A percentile compares a stretch with the other conserved stretches of the same genome.
These are phyloP conservation scores for Ophion obscuratus DNA, from an alignment of 2,888 invertebrate genomes.

Conservation along the genomic window DNA sequence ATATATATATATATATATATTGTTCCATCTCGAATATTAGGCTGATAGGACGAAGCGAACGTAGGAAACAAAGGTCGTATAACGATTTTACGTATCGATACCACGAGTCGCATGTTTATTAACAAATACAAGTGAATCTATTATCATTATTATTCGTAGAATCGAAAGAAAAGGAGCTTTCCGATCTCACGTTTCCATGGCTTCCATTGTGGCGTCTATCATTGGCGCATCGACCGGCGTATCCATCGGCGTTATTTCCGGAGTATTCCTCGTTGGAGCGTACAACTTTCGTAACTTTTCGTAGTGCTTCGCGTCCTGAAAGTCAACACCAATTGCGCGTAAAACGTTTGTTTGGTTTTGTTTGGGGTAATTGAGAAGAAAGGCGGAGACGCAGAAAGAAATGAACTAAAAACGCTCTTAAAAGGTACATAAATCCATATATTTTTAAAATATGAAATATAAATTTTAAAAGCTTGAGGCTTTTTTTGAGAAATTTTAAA, in stretches of 20 bases:
- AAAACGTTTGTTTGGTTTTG: neutral
- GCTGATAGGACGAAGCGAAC: neutral
- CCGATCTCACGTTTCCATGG: conserved; percentile 78
- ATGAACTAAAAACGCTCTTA: too few species aligned
- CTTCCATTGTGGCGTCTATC: conserved; percentile 78
- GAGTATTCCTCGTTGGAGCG: conserved; percentile 85
- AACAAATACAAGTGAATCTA: conserved; percentile 61
- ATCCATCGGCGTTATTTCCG: conserved; percentile 86
- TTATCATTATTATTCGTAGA: conserved; percentile 36
- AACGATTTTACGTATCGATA: conserved; percentile 54
- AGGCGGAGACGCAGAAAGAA: too few species aligned
- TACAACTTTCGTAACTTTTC: conserved; percentile 90
- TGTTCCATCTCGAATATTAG: too few species aligned
- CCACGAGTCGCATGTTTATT: conserved; percentile 62
- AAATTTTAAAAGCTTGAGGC: too few species aligned
- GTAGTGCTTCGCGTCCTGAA: conserved; percentile 90
- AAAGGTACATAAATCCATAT: too few species aligned
- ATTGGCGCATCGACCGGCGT: conserved; percentile 73
- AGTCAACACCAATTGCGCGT: conserved; percentile 5
- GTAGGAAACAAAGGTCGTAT: conserved; percentile 11
- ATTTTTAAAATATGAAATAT: too few species aligned
- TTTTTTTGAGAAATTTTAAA: too few species aligned
- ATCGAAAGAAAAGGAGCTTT: conserved; percentile 47
- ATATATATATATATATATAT: too few species aligned
- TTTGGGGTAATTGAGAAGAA: neutral